Evolutionary conservation across 2,888 invertebrate genomes (phyloP).

Genomic region (Patella depressa): DNA sequence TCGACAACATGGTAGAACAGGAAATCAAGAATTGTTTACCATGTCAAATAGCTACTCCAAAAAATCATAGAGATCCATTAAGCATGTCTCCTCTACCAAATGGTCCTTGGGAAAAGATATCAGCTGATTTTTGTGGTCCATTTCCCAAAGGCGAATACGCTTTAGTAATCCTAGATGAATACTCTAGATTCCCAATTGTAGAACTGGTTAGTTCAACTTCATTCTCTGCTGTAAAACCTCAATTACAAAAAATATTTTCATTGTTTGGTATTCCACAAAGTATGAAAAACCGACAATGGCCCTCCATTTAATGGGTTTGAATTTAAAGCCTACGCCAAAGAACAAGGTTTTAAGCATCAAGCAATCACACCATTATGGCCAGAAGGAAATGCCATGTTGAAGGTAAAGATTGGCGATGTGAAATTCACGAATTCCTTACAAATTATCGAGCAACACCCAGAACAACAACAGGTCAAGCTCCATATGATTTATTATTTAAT

Average conservation of each 20-base stretch:
- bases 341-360: conserved; percentile 39
- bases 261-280: conserved; percentile 27
- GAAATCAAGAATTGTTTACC: too few relatives aligned
- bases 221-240: not conserved
- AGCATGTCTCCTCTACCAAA: too few relatives aligned
- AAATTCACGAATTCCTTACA: not conserved
- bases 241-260: conserved; percentile 26
- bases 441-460: not conserved
- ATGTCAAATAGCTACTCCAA: too few relatives aligned
- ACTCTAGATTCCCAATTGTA: conserved; percentile 7
- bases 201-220: conserved; percentile 5
- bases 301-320: conserved; percentile 37
- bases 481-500: too few relatives aligned
- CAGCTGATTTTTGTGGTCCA: conserved; percentile 22
- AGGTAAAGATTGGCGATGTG: not conserved
- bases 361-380: conserved; percentile 40
- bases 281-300: conserved; percentile 37
- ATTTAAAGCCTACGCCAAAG: not conserved
- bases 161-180: conserved; percentile 17
- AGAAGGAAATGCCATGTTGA: conserved; percentile 35
- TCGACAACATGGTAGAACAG: too few relatives aligned
- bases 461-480: too few relatives aligned
- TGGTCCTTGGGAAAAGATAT: too few relatives aligned
- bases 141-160: conserved; percentile 25
- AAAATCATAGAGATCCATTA: too few relatives aligned